These are phyloP conservation scores for Melanerpes aurifrons DNA, from an alignment of 2,113 vertebrate genomes.

Conservation along the genomic window DNA sequence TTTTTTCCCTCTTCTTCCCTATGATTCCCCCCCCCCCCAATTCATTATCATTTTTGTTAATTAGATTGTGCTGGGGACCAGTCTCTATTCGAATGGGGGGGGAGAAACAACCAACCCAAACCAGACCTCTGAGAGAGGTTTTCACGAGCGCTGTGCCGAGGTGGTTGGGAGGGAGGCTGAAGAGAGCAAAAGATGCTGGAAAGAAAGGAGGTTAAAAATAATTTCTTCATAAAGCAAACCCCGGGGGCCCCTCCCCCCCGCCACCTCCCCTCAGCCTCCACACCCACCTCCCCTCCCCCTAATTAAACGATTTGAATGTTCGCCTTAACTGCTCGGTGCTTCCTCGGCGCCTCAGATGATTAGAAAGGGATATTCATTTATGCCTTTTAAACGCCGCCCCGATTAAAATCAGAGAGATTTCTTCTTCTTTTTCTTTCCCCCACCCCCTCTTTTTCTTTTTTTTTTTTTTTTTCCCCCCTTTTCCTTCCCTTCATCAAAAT, in stretches of 20 bases:
- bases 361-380: conserved; percentile 78
- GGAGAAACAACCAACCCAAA: not conserved
- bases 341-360: conserved; percentile 73
- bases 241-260: conserved; percentile 33
- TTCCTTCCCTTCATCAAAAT: conserved; percentile 81
- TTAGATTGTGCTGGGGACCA: conserved; percentile 52
- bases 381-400: conserved; percentile 75
- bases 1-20: not conserved
- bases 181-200: conserved; percentile 1
- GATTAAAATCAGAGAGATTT: conserved; percentile 83
- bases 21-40: not conserved
- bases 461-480: no score
- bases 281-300: not conserved
- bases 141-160: not conserved
- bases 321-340: conserved; percentile 73
- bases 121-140: not conserved
- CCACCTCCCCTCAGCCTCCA: not conserved
- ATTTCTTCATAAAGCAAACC: conserved; percentile 59
- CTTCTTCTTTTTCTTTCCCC: not conserved
- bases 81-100: conserved; percentile 48
- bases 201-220: conserved; percentile 36
- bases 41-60: conserved; percentile 59
- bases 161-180: not conserved
- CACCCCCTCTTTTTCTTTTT: no score
- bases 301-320: conserved; percentile 75